phyloP scores from a whole-genome alignment of 2,113 vertebrate genomes.

The Petromus typicus region DNA sequence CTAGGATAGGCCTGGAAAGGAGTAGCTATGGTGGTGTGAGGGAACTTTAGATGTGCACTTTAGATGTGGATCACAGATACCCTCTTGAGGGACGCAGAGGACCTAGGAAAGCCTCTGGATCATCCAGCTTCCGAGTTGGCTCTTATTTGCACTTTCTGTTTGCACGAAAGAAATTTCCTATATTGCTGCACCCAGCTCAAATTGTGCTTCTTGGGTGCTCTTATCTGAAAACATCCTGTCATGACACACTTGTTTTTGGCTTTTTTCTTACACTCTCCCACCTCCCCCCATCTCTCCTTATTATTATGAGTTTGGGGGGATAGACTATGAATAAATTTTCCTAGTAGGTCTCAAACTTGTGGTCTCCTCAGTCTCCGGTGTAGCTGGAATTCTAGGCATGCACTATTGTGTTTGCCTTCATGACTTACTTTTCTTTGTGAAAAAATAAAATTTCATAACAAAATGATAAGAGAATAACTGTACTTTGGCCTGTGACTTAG shows the following conservation, averaged over 20 bases:
- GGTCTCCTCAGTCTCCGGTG: background rate
- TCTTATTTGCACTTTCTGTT: background rate
- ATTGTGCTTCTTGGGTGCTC: background rate
- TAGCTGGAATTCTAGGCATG: background rate
- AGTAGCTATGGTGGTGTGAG: accelerated
- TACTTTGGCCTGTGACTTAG: background rate
- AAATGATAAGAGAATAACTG: background rate
- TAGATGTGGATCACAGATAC: too few species aligned
- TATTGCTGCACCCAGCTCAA: background rate
- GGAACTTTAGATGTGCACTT: too few species aligned
- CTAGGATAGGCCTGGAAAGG: background rate
- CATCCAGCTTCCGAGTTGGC: accelerated
- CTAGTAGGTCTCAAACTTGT: background rate
- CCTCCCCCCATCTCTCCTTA: background rate
- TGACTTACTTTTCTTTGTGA: background rate
- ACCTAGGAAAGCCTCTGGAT: background rate
- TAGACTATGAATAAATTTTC: background rate
- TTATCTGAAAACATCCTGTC: too few species aligned
- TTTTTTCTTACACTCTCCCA: background rate
- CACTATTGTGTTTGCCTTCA: background rate
- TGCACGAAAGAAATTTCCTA: accelerated
- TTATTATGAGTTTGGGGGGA: background rate
- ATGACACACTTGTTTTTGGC: accelerated
- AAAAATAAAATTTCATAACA: background rate
- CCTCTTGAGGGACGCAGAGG: accelerated